Conservation (phyloP, 92 coral and sea anemone species). For the Epizoanthus fatuus region DNA sequence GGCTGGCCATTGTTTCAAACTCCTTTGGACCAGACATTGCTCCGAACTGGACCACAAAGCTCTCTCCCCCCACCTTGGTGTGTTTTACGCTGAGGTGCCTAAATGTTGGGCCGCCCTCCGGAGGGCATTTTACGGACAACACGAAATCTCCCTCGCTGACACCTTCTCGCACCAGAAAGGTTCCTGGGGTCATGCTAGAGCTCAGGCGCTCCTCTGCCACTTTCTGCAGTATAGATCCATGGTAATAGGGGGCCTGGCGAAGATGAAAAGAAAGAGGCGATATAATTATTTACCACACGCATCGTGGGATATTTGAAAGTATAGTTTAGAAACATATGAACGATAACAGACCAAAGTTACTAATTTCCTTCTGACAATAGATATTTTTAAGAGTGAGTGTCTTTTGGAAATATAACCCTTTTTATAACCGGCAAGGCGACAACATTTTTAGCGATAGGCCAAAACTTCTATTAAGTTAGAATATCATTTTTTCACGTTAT, state of each 20-base stretch:
- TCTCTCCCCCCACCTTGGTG: conserved; percentile 51
- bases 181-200: conserved; percentile 77
- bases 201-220: conserved; percentile 86
- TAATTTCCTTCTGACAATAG: too few species aligned
- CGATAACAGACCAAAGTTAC: background rate
- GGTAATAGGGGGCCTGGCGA: conserved; percentile 75
- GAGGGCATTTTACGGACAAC: conserved; percentile 78
- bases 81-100: conserved; percentile 85
- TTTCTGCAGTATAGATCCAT: conserved; percentile 66
- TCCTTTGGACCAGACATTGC: conserved; percentile 63
- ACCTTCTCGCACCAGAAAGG: conserved; percentile 93
- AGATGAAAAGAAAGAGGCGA: conserved; percentile 56
- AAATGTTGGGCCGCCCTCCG: conserved; percentile 86
- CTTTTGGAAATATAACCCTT: too few species aligned
- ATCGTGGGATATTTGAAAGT: background rate
- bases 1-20: conserved; percentile 76
- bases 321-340: background rate
- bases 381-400: too few species aligned
- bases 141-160: conserved; percentile 66
- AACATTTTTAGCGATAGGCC: too few species aligned
- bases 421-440: too few species aligned
- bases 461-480: too few species aligned
- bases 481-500: too few species aligned
- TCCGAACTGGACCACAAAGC: conserved; percentile 73
- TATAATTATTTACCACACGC: background rate